Percentiles rank a stretch among this genome's conserved stretches.
phyloP scores from a whole-genome alignment of 2,113 vertebrate genomes.

The Falco punctatus region DNA sequence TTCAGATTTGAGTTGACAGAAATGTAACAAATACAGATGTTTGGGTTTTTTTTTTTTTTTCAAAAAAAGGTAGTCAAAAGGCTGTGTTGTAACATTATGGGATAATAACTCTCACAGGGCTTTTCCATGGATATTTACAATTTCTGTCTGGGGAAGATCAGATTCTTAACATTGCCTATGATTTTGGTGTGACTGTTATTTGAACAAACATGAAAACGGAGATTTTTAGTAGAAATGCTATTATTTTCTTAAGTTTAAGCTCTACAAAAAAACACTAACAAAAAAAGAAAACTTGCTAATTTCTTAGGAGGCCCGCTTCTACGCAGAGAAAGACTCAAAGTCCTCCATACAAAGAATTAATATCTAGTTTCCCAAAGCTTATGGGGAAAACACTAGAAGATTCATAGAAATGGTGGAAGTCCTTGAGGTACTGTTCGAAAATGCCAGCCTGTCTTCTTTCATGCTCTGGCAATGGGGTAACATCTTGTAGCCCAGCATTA shows the following conservation, averaged over 20 bases:
- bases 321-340: not conserved
- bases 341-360: not conserved
- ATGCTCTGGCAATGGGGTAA: not conserved
- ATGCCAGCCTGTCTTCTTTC: not conserved
- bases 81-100: not conserved
- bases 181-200: not conserved
- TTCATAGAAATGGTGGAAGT: not conserved
- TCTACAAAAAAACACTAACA: not conserved
- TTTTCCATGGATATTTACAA: not conserved
- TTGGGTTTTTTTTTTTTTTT: too few species aligned
- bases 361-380: not conserved
- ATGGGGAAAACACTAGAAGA: not conserved
- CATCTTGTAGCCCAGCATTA: not conserved
- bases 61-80: not conserved
- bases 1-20: not conserved
- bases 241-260: not conserved
- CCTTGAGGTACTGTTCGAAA: not conserved
- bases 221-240: not conserved
- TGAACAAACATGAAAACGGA: not conserved
- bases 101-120: not conserved
- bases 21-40: not conserved
- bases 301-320: not conserved
- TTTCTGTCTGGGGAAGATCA: not conserved
- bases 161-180: not conserved
- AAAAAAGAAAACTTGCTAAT: not conserved